Percentiles rank a stretch among this genome's conserved stretches.
These are phyloP conservation scores for Dynastes maya DNA, from an alignment of 2,888 invertebrate genomes.

Conservation along the genomic window DNA sequence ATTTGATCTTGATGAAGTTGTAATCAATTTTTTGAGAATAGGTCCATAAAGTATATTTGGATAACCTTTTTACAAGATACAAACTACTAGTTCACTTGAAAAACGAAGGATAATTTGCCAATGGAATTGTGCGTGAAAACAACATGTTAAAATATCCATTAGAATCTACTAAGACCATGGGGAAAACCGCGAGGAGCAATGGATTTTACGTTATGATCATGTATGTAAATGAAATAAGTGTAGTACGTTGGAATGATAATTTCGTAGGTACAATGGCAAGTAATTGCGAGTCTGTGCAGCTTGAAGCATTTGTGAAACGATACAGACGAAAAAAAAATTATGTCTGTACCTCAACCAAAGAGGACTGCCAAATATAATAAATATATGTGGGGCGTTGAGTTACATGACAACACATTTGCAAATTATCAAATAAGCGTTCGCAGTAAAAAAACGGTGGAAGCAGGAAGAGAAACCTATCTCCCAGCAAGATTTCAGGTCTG, in stretches of 20 bases:
- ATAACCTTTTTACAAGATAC: background rate
- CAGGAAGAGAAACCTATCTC: too few species aligned
- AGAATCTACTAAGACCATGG: background rate
- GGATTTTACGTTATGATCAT: background rate
- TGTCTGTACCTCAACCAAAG: too few species aligned
- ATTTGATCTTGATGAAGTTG: background rate
- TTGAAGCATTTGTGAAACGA: background rate
- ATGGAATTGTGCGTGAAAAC: too few species aligned
- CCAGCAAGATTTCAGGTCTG: too few species aligned
- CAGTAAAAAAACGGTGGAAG: too few species aligned
- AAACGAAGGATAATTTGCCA: too few species aligned
- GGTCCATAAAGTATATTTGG: background rate
- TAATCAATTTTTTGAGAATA: background rate
- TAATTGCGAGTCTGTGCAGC: background rate
- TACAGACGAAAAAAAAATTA: background rate
- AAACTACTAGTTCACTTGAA: background rate
- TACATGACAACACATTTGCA: too few species aligned
- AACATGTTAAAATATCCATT: too few species aligned
- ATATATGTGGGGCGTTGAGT: too few species aligned
- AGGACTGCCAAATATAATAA: too few species aligned
- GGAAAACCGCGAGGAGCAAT: background rate
- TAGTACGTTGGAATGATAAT: background rate
- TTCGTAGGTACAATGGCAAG: background rate
- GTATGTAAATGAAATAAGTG: background rate
- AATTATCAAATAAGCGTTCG: too few species aligned